Evolutionary conservation across 2,797 vertebrate genomes (phyloP).

Genomic region (Tinamus major): DNA sequence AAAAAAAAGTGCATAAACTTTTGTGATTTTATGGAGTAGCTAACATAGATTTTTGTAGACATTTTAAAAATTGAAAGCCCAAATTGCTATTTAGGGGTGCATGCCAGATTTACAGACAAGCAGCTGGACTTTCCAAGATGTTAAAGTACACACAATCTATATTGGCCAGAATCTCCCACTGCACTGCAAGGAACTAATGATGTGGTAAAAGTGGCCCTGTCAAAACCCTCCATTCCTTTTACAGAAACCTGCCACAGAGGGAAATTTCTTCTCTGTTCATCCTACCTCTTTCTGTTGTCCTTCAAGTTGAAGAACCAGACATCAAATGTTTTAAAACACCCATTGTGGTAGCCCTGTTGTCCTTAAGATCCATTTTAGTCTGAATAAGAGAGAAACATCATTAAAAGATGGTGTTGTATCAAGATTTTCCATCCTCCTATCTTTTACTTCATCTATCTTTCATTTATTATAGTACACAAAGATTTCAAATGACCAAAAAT

Average conservation of each 20-base stretch:
- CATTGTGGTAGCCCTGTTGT: not conserved
- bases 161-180: not conserved
- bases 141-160: not conserved
- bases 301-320: not conserved
- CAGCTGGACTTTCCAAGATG: not conserved
- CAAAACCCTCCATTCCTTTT: no score
- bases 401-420: not conserved
- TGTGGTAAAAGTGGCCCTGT: no score
- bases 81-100: not conserved
- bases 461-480: not conserved
- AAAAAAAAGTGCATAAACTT: not conserved
- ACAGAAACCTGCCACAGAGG: no score
- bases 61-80: not conserved
- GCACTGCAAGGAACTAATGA: not conserved
- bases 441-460: not conserved
- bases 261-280: not conserved
- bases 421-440: not conserved
- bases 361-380: not conserved
- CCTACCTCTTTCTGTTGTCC: not conserved
- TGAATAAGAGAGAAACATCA: not conserved
- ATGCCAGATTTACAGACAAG: not conserved
- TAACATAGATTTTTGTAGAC: not conserved
- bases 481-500: not conserved
- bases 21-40: not conserved
- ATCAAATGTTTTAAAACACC: not conserved